Evolutionary conservation across 64 coral and sea anemone genomes (phyloP), one percentile per base, ranked within the genome.

Genomic region (Dendronephthya gigantea): DNA sequence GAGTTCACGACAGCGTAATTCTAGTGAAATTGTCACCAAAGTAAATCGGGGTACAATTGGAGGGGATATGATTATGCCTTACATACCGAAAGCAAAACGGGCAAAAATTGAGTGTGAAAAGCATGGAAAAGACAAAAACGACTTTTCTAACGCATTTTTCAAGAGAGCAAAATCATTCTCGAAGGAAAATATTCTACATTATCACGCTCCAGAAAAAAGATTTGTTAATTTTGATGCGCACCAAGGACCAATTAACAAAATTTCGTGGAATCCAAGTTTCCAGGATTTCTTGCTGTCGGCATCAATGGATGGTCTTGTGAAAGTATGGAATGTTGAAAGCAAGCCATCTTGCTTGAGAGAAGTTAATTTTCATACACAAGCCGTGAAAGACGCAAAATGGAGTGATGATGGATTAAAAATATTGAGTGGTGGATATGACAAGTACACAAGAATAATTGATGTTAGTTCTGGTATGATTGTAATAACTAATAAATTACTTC

Each of bases 391-490:
- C 58, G 84, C 86, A 14, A 84, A 85, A 33, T 98, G 95, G 95
- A 98, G 84, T 50, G 9, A 32, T 30, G 82, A 89, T 92, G 95
- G 92, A 10, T 84, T 25, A 16, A 49, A 87, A 83, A 48, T 93
- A 13, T 70, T 98, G 16, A 98, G 92, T 84, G 91, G 92, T 93
- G 89, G 95, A 5, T 98, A 93, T 93, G 95, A 98, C 70, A 93
- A 91, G 36, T 83, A 62, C 83, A 84, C 89, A 27, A 98, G 90
- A 48, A 76, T 98, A 41, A 75, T 87, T 40, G 88, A 93, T 49
- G n/a, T 91, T 55, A 81, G 93, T 62, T 89, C 86, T 56, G 95
- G 92, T 98, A 83, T 31, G 58, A 35, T n/a, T 1, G 32, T 14
- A 40, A 28, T 11, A 35, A 39, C 10, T 51, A 14, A 9, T 9